phyloP scores from a whole-genome alignment of 2,113 vertebrate species.

The Burhinus bistriatus region DNA sequence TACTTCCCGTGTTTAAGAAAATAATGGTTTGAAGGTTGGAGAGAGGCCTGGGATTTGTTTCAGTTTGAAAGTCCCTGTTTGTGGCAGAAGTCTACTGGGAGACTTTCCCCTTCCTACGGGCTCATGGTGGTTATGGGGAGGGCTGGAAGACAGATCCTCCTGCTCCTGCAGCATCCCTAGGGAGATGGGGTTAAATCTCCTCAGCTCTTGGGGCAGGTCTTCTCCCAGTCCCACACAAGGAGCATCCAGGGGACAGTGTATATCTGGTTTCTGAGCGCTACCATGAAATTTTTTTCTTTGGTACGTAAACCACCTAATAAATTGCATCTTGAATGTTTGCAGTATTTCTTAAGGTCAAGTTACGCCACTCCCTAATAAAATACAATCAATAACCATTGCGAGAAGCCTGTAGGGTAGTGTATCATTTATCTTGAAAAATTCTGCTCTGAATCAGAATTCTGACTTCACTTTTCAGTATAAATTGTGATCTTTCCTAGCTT shows the following conservation, averaged over 20 bases:
- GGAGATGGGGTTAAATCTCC: background rate
- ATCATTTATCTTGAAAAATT: conserved; percentile 43
- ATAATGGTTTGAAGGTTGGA: conserved; percentile 14
- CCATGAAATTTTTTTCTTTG: background rate
- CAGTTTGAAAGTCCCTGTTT: background rate
- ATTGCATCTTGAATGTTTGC: conserved; percentile 1
- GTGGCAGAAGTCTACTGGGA: background rate
- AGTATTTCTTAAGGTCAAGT: conserved; percentile 59
- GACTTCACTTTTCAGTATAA: conserved; percentile 42
- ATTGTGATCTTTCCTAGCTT: conserved; percentile 35
- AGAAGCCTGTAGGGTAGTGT: background rate
- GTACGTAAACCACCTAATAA: background rate
- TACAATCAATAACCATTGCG: conserved; percentile 14
- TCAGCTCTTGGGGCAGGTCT: background rate
- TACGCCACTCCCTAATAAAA: conserved; percentile 23
- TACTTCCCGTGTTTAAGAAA: conserved; percentile 47
- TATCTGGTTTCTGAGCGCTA: background rate
- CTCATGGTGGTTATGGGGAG: background rate
- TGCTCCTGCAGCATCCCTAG: background rate
- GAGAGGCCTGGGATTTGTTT: background rate
- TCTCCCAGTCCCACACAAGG: background rate
- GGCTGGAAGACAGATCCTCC: background rate
- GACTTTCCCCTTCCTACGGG: background rate
- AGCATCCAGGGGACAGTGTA: background rate
- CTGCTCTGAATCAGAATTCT: conserved; percentile 38